Conservation (phyloP, 2,113 vertebrate genomes). For the Geococcyx californianus region DNA sequence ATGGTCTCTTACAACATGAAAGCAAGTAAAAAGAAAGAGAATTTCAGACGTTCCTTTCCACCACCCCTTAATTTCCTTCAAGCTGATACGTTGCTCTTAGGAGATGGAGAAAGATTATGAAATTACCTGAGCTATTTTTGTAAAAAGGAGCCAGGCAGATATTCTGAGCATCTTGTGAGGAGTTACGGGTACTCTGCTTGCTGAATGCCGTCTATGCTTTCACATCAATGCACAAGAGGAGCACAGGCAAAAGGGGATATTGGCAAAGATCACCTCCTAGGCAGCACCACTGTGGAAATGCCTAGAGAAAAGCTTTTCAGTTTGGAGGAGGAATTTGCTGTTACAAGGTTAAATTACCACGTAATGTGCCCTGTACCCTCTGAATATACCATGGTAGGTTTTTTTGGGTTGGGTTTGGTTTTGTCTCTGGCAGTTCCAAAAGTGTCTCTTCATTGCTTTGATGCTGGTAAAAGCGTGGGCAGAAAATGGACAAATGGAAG, state of each 20-base stretch:
- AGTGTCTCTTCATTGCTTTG: not conserved
- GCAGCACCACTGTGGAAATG: not conserved
- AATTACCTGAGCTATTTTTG: not conserved
- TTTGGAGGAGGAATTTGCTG: not conserved
- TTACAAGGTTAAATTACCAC: not conserved
- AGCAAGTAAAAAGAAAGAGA: not conserved
- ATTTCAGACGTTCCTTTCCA: not conserved
- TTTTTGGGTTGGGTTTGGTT: not conserved
- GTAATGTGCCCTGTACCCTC: not conserved
- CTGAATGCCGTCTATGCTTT: not conserved
- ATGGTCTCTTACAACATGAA: not conserved
- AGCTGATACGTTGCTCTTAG: not conserved
- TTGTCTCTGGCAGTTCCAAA: not conserved
- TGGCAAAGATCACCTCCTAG: not conserved
- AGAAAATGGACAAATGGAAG: not conserved
- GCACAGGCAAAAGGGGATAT: fast-evolving
- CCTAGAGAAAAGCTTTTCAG: not conserved
- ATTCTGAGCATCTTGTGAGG: not conserved
- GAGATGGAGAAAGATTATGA: not conserved
- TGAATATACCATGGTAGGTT: not conserved
- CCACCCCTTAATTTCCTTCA: not conserved
- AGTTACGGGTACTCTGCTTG: not conserved
- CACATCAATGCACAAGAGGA: not conserved
- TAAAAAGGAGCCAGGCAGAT: not conserved
- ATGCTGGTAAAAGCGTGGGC: not conserved